phyloP scores from a whole-genome alignment of 1,140 invertebrate genomes.

The Neuroterus valhalla region DNA sequence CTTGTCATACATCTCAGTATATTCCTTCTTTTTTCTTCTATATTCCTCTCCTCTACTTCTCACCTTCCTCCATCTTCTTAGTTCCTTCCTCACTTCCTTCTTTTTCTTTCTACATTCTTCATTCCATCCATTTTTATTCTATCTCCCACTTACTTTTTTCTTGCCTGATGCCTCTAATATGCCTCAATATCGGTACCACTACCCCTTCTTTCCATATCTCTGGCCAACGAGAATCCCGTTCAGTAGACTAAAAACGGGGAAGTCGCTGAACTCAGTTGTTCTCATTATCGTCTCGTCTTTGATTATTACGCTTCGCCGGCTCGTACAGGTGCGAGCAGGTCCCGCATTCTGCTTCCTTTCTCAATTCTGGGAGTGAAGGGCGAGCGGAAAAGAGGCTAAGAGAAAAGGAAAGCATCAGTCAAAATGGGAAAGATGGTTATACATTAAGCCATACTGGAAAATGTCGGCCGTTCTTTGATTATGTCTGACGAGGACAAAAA shows the following conservation, averaged over 20 bases:
- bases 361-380: conserved; percentile 18
- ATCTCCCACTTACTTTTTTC: no score
- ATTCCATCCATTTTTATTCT: no score
- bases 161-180: no score
- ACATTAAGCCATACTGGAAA: conserved; percentile 13
- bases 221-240: conserved; percentile 12
- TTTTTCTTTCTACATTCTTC: no score
- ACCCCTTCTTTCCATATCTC: no score
- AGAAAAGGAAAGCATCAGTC: conserved; percentile 5
- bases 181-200: no score
- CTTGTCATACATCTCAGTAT: no score
- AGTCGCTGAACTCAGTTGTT: conserved; percentile 46
- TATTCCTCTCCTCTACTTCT: no score
- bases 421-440: conserved; percentile 13
- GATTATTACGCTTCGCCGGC: conserved; percentile 54
- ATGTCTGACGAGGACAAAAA: conserved; percentile 41
- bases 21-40: no score
- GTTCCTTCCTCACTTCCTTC: no score
- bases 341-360: conserved; percentile 44
- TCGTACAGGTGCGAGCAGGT: conserved; percentile 54
- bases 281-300: conserved; percentile 61
- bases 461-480: conserved; percentile 52
- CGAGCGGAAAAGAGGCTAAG: neutral
- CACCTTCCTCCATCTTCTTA: no score
- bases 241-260: conserved; percentile 9